Evolutionary conservation across 2,888 invertebrate genomes (phyloP), one percentile per base, ranked within the genome.

Genomic region (Eremobia ochroleuca): DNA sequence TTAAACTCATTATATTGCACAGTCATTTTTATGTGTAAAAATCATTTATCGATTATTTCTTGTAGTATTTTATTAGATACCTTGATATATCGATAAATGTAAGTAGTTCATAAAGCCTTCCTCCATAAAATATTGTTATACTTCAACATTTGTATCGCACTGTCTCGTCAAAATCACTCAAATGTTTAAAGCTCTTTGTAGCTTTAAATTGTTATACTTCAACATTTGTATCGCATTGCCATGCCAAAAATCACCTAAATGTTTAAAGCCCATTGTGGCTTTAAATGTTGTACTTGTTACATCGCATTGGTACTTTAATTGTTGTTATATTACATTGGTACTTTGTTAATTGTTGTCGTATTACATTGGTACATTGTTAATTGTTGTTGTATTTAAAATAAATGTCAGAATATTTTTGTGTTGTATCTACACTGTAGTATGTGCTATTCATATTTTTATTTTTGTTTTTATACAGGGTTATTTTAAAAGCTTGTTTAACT

Each of bases 361-460:
- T 75, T 46, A 13, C 75, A 64, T 46, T n/a, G 46, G 4, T 46
- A 46, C 75, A 65, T 49, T n/a, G 18, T 46, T 46, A 46, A 69
- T 40, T 79, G 55, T 74, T 78, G 58, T 78, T 43, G 76, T 81
- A 61, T 78, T 65, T 61, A 55, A 61, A 66, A 61, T 81, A 21
- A 31, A 34, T 67, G 40, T 62, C 40, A 49, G 18, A 67, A 37
- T 65, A 49, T 34, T 28, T 37, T 65, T 52, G 13, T 70, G 59
- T 52, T 25, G 0, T 52, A 4, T 11, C 52, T 52, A n/a, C 52
- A 65, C 34, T 37, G 9, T 61, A 40, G 52, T 15, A n/a, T 25
- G 18, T 68, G 61, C 13, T 70, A 25, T 62, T 58, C 28, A 25
- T 5, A 31, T 37, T 52, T 9, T 15, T 11, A 21, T 77, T 21